Evolutionary conservation across 2,888 invertebrate genomes (phyloP).

Genomic region (Celastrina argiolus): DNA sequence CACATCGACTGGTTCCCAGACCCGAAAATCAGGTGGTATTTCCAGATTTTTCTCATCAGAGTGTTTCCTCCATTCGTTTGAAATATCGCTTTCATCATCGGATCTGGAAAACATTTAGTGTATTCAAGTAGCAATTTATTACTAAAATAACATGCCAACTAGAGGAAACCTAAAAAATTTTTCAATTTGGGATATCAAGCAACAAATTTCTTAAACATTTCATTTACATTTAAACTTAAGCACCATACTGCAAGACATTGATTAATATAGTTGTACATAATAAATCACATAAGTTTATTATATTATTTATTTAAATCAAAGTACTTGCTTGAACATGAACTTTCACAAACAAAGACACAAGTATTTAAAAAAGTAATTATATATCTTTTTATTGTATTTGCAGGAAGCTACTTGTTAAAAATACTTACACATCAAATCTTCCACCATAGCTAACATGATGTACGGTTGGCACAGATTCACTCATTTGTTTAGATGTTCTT

Average conservation of each 20-base stretch:
- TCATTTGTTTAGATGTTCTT: conserved; percentile 51
- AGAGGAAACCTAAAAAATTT: too few relatives aligned
- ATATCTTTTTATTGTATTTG: background rate
- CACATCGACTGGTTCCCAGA: conserved; percentile 53
- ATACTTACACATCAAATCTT: conserved; percentile 56
- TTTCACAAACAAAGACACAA: too few relatives aligned
- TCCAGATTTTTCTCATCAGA: conserved; percentile 28
- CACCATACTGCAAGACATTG: too few relatives aligned
- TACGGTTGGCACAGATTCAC: conserved; percentile 50
- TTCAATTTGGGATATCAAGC: too few relatives aligned
- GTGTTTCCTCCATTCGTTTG: conserved; percentile 27
- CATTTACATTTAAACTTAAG: too few relatives aligned
- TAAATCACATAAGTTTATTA: too few relatives aligned
- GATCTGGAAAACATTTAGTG: conserved; percentile 24
- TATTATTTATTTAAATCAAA: too few relatives aligned
- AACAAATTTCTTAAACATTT: too few relatives aligned
- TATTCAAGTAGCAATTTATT: too few relatives aligned
- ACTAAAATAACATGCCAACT: too few relatives aligned
- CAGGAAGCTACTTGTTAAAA: background rate
- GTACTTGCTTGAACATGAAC: too few relatives aligned
- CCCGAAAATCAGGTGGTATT: conserved; percentile 50
- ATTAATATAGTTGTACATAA: too few relatives aligned
- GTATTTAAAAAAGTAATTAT: background rate
- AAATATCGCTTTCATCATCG: conserved; percentile 24
- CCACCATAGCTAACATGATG: conserved; percentile 55